These are phyloP conservation scores for Petrosia ficiformis DNA, from an alignment of 37 sponge, comb jelly and placozoan species.

Conservation along the genomic window DNA sequence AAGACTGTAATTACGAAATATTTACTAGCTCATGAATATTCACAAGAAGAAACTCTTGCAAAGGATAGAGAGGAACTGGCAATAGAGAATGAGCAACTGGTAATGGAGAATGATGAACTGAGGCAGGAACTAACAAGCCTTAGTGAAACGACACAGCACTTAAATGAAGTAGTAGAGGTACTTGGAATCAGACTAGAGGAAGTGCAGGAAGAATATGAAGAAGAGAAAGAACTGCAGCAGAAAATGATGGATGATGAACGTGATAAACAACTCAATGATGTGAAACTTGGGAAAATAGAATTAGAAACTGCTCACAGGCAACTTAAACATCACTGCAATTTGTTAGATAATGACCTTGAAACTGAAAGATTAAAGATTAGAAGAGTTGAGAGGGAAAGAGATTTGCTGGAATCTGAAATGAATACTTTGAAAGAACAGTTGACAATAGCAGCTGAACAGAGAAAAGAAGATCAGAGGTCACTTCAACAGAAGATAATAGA, in stretches of 20 bases:
- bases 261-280: neutral
- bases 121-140: neutral
- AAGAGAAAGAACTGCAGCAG: neutral
- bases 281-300: neutral
- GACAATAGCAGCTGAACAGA: neutral
- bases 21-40: conserved; percentile 5
- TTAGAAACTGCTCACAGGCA: neutral
- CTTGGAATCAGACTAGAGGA: neutral
- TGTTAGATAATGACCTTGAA: neutral
- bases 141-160: neutral
- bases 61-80: neutral
- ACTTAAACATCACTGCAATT: neutral
- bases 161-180: neutral
- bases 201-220: neutral
- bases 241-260: neutral
- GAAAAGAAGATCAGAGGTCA: neutral
- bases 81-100: conserved; percentile 6
- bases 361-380: neutral
- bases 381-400: conserved; percentile 11
- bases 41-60: neutral
- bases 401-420: neutral
- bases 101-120: conserved; percentile 18
- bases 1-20: conserved; percentile 20
- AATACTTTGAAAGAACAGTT: neutral
- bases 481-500: neutral